phyloP scores from a whole-genome alignment of 1,140 invertebrate genomes.

The Lepidurus arcticus region DNA sequence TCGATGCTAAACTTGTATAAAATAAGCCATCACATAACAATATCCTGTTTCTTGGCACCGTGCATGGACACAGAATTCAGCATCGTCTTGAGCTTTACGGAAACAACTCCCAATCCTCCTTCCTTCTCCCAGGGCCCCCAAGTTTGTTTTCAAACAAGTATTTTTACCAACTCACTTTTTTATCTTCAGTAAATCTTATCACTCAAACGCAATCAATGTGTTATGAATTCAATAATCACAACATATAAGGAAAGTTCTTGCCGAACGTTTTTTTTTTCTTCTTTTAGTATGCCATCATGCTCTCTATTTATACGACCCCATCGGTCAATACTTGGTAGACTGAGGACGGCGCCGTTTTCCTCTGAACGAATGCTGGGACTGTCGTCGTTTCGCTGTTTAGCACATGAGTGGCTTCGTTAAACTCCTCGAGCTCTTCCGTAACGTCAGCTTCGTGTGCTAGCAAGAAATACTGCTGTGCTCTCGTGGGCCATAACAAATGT shows the following conservation, averaged over 20 bases:
- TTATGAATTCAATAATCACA: slow-evolving; percentile 1
- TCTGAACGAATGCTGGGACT: not conserved
- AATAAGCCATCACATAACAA: not conserved
- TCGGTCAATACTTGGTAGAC: slow-evolving; percentile 10
- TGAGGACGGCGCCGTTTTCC: not conserved
- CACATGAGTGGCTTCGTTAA: slow-evolving; percentile 84
- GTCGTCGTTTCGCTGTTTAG: slow-evolving; percentile 50
- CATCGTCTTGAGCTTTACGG: not conserved
- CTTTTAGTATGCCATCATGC: not conserved
- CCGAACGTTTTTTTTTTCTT: not conserved
- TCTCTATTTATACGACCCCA: not conserved
- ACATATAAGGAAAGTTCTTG: slow-evolving; percentile 2
- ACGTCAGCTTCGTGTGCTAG: slow-evolving; percentile 60
- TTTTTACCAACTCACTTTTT: too few relatives aligned
- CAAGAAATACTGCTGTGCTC: slow-evolving; percentile 79
- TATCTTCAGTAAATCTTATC: not conserved
- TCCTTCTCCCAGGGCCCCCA: not conserved
- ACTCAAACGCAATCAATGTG: not conserved
- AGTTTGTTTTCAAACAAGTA: too few relatives aligned
- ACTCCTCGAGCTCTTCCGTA: slow-evolving; percentile 79
- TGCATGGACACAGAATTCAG: slow-evolving; percentile 7
- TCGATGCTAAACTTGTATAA: slow-evolving; percentile 7
- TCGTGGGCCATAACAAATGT: slow-evolving; percentile 87
- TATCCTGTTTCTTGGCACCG: slow-evolving; percentile 9
- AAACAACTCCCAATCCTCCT: not conserved